A percentile compares a stretch with the other conserved stretches of the same genome.
phyloP scores from a whole-genome alignment of 2,888 invertebrate genomes.

The Andrena bucephala region DNA sequence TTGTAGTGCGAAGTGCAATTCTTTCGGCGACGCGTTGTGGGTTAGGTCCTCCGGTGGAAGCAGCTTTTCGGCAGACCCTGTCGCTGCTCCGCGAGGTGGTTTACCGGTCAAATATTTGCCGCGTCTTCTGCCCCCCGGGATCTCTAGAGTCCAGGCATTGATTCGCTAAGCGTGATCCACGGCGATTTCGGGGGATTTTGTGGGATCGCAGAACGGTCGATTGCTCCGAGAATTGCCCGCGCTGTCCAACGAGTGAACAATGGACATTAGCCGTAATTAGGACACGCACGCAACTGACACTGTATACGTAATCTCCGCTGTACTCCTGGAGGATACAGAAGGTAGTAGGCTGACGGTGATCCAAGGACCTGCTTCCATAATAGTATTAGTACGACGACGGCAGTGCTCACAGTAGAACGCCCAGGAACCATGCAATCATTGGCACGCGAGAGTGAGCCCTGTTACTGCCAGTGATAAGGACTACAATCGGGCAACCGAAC shows the following conservation, averaged over 20 bases:
- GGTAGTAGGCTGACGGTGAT: constrained; percentile 59
- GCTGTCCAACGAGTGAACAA: constrained; percentile 60
- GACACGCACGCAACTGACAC: constrained; percentile 75
- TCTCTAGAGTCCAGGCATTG: no score
- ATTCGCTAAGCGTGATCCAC: neutral
- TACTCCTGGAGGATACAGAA: constrained; percentile 52
- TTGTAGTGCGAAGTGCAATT: constrained; percentile 5
- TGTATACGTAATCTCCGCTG: constrained; percentile 73
- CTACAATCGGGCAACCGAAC: constrained; percentile 63
- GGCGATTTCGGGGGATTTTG: constrained; percentile 17
- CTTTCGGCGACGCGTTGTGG: neutral
- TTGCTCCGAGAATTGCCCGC: constrained; percentile 31
- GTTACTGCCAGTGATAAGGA: constrained; percentile 75
- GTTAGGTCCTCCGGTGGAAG: no score
- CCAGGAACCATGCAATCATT: constrained; percentile 78
- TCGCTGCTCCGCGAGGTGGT: no score
- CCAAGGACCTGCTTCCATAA: constrained; percentile 70
- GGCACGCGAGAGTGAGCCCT: constrained; percentile 77
- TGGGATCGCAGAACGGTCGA: constrained; percentile 30
- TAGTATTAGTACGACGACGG: constrained; percentile 74
- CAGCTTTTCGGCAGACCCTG: no score
- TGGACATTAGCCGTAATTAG: constrained; percentile 78
- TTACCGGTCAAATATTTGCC: no score
- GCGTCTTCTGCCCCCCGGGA: no score
- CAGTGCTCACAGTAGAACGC: constrained; percentile 74